Evolutionary conservation across 2,888 invertebrate species (phyloP).

Genomic region (Drosophila eohydei): DNA sequence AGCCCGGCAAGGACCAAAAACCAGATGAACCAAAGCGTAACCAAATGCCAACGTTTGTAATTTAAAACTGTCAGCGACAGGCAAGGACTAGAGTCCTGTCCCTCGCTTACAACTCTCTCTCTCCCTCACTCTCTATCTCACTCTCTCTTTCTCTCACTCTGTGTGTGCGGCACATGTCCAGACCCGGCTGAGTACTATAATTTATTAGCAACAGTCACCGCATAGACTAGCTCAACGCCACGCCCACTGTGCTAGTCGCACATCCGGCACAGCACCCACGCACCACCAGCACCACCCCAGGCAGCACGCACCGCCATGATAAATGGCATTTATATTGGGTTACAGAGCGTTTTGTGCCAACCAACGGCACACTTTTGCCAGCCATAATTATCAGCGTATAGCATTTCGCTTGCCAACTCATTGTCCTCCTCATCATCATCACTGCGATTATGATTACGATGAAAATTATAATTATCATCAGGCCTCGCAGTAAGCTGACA

Average conservation of each 20-base stretch:
- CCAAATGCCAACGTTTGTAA: slow-evolving; percentile 69
- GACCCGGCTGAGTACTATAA: slow-evolving; percentile 59
- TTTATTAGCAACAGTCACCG: slow-evolving; percentile 79
- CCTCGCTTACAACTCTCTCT: neutral
- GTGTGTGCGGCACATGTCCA: slow-evolving; percentile 68
- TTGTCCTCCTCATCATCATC: neutral
- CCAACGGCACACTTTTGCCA: slow-evolving; percentile 59
- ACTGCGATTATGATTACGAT: neutral
- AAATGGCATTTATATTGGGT: slow-evolving; percentile 80
- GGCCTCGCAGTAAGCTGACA: slow-evolving; percentile 60
- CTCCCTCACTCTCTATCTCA: neutral
- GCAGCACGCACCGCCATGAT: slow-evolving; percentile 57
- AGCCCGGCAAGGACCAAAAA: slow-evolving; percentile 39
- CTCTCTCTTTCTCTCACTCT: slow-evolving; percentile 13
- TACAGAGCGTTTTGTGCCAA: slow-evolving; percentile 61
- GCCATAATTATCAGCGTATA: slow-evolving; percentile 53
- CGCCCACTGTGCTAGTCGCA: slow-evolving; percentile 33
- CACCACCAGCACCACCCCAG: slow-evolving; percentile 40
- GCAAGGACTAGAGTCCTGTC: slow-evolving; percentile 15
- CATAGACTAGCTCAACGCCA: slow-evolving; percentile 47
- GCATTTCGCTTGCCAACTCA: slow-evolving; percentile 36
- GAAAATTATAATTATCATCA: slow-evolving; percentile 1
- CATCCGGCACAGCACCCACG: slow-evolving; percentile 8
- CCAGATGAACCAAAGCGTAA: slow-evolving; percentile 32
- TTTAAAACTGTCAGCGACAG: slow-evolving; percentile 80